phyloP scores from a whole-genome alignment of 1,140 invertebrate genomes.

The Drosophila ercepeae region DNA sequence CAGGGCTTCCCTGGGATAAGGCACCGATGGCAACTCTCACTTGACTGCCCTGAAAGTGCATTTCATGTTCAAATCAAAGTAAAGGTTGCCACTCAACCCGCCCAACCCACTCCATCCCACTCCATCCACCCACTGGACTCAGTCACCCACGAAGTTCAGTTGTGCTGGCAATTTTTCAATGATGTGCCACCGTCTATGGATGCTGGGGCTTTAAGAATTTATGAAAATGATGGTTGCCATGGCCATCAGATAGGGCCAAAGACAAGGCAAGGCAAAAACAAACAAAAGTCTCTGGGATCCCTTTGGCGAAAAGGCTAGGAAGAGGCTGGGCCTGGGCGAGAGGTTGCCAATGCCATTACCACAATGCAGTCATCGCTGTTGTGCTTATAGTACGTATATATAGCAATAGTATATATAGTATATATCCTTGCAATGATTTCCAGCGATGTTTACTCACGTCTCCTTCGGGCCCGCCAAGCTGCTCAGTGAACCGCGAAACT shows the following conservation, averaged over 20 bases:
- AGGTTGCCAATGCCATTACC: slow-evolving; percentile 50
- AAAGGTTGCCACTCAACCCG: slow-evolving; percentile 35
- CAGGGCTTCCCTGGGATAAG: slow-evolving; percentile 12
- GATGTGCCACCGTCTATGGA: slow-evolving; percentile 26
- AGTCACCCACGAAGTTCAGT: slow-evolving; percentile 22
- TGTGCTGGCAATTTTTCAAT: slow-evolving; percentile 42
- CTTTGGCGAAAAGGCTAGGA: neutral
- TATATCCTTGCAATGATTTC: slow-evolving; percentile 49
- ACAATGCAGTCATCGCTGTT: slow-evolving; percentile 50
- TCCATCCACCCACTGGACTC: slow-evolving; percentile 1
- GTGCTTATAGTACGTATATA: slow-evolving; percentile 24
- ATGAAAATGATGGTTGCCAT: slow-evolving; percentile 51
- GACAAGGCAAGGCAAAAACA: slow-evolving; percentile 9
- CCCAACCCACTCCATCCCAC: slow-evolving; percentile 1
- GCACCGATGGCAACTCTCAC: slow-evolving; percentile 51
- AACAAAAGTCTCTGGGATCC: slow-evolving; percentile 35
- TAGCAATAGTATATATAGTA: slow-evolving; percentile 8
- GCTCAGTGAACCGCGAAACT: slow-evolving; percentile 29
- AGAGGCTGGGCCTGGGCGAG: slow-evolving; percentile 6
- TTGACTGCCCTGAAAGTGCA: slow-evolving; percentile 51
- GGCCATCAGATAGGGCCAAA: slow-evolving; percentile 36
- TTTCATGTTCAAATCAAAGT: slow-evolving; percentile 53
- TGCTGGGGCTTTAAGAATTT: slow-evolving; percentile 40
- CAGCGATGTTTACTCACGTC: slow-evolving; percentile 42
- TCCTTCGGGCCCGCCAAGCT: neutral